Conservation (phyloP, 1,140 invertebrate species). For the Plutomurus gul region DNA sequence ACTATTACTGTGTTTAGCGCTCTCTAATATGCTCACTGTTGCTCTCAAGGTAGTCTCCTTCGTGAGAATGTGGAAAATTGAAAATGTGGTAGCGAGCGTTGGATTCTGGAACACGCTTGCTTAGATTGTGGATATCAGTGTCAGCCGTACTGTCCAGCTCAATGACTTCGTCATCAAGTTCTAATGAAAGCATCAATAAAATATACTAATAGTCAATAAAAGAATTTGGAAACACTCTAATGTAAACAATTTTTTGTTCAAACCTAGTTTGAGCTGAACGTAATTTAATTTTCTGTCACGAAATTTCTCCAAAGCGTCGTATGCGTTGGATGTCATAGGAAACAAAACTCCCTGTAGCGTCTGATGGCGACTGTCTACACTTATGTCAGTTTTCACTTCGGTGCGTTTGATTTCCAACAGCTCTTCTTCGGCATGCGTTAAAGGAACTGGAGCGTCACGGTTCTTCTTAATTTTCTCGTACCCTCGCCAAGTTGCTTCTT, state of each 20-base stretch:
- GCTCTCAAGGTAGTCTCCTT: slow-evolving; percentile 84
- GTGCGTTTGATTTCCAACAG: slow-evolving; percentile 76
- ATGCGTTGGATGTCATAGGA: slow-evolving; percentile 82
- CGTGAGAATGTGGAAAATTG: slow-evolving; percentile 87
- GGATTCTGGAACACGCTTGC: slow-evolving; percentile 77
- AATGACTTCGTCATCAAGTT: slow-evolving; percentile 76
- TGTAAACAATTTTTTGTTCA: slow-evolving; percentile 31
- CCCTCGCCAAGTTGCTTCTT: slow-evolving; percentile 79
- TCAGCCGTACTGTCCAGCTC: slow-evolving; percentile 70
- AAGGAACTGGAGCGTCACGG: slow-evolving; percentile 79
- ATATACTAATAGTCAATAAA: not conserved
- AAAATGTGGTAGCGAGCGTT: slow-evolving; percentile 90
- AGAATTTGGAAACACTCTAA: not conserved
- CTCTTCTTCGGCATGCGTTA: slow-evolving; percentile 88
- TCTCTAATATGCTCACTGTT: slow-evolving; percentile 64
- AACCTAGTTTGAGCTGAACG: slow-evolving; percentile 66
- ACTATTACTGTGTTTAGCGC: not conserved
- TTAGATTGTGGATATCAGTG: slow-evolving; percentile 68
- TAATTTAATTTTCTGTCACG: slow-evolving; percentile 63
- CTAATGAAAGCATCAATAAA: slow-evolving; percentile 56
- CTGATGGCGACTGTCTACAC: slow-evolving; percentile 83
- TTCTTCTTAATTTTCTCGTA: slow-evolving; percentile 79
- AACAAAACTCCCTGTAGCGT: slow-evolving; percentile 90
- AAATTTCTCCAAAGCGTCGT: slow-evolving; percentile 69
- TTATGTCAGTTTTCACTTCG: slow-evolving; percentile 73